Evolutionary conservation across 2,797 vertebrate species (phyloP), one percentile per base, ranked within the genome.

Genomic region (Nyctalus aviator): DNA sequence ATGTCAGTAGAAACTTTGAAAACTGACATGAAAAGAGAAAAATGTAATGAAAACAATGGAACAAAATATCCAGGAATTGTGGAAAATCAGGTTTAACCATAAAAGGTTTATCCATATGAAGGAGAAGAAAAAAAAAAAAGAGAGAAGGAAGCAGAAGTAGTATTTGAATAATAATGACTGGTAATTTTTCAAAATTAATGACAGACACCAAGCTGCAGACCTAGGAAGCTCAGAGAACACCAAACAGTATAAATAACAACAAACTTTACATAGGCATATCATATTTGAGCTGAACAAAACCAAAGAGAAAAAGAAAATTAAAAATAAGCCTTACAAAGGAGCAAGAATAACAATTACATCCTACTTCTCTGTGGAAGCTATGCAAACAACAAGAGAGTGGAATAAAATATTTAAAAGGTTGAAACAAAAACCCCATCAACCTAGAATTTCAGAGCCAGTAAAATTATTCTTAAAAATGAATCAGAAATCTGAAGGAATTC

Each of bases 391-490:
- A 71, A 62, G 41, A 62, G 41, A 68, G 69, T 72, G 27, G 23
- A 78, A 88, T n/a, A 27, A 88, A n/a, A 68, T 68, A 35, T 53
- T 66, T 30, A 75, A 66, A 81, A 86, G 50, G 11, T 48, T 72
- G 53, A 78, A 59, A 41, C 41, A 48, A 88, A 35, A n/a, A 18
- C 17, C 8, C 8, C 25, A 68, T 11, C 2, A 84, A 88, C 12
- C 35, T 89, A 64, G 66, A 89, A 83, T 75, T 95, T 71, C 46
- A n/a, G 4, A 50, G 41, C 1, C 41, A 68, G 21, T 25, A 85
- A 87, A 79, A 37, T 69, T 83, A 66, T 35, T 37, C 32, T 88
- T 79, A 90, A 86, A 68, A 44, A 20, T 66, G 30, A 88, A 91
- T 15, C 35, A 53, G 21, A 55, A 82, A 48, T 48, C 55, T 35